phyloP scores from a whole-genome alignment of 2,797 vertebrate species.

The Protonibea diacanthus region DNA sequence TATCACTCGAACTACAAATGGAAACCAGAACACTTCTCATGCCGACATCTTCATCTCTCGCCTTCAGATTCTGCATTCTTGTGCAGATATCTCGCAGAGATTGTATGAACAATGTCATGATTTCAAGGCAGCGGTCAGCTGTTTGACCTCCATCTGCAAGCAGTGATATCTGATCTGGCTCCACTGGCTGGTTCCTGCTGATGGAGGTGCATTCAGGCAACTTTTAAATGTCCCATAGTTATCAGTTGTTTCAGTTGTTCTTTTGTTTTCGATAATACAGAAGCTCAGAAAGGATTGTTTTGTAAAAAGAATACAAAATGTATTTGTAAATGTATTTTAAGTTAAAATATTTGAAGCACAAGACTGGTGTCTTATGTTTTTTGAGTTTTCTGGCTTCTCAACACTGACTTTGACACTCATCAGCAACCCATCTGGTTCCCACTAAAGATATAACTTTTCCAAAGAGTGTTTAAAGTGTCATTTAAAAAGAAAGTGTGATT shows the following conservation, averaged over 20 bases:
- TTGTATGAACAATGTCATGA: slow-evolving; percentile 25
- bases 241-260: slow-evolving; percentile 12
- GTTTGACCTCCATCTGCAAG: slow-evolving; percentile 49
- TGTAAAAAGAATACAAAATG: not conserved
- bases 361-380: not conserved
- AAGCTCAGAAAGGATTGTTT: not conserved
- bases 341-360: not conserved
- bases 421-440: not conserved
- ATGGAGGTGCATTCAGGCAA: slow-evolving; percentile 38
- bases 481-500: too few species aligned
- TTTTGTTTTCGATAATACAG: not conserved
- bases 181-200: slow-evolving; percentile 26
- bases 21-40: too few species aligned
- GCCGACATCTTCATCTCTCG: too few species aligned
- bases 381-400: too few species aligned
- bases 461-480: not conserved
- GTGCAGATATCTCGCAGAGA: too few species aligned
- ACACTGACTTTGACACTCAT: too few species aligned
- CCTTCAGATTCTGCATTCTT: too few species aligned
- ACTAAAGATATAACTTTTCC: not conserved
- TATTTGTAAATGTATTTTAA: not conserved
- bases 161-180: slow-evolving; percentile 44
- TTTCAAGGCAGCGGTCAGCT: slow-evolving; percentile 32
- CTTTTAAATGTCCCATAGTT: slow-evolving; percentile 13
- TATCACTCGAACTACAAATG: too few species aligned